phyloP scores from a whole-genome alignment of 2,797 vertebrate genomes.

The Gobio occitaniae region DNA sequence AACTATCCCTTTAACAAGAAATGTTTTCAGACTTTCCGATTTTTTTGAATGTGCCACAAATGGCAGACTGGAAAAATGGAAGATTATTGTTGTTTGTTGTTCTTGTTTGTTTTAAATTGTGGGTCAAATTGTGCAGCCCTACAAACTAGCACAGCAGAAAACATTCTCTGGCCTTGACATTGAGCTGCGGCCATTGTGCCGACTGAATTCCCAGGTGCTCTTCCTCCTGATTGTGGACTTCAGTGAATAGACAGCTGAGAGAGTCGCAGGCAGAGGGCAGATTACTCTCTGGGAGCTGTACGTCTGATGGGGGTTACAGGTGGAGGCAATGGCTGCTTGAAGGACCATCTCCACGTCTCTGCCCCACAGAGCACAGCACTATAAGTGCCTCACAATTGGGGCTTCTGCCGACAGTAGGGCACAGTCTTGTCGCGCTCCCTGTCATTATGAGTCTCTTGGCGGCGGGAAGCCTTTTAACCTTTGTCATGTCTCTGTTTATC shows the following conservation, averaged over 20 bases:
- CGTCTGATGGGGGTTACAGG: constrained; percentile 27
- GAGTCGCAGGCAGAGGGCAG: not conserved
- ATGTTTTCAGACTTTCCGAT: too few species aligned
- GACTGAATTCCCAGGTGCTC: not conserved
- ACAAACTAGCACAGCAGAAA: not conserved
- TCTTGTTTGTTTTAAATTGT: not conserved
- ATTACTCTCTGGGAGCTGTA: constrained; percentile 43
- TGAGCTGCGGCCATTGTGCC: constrained; percentile 6
- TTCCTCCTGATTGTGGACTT: constrained; percentile 3
- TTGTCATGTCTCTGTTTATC: constrained; percentile 38
- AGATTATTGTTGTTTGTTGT: not conserved
- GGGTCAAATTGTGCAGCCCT: not conserved
- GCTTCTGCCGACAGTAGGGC: not conserved
- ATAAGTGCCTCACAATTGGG: constrained; percentile 32
- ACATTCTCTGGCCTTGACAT: not conserved
- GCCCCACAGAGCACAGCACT: not conserved
- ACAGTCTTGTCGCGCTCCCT: not conserved
- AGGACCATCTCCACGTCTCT: constrained; percentile 37
- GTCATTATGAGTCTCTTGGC: constrained; percentile 30
- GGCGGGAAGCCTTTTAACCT: constrained; percentile 39
- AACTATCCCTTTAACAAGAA: too few species aligned
- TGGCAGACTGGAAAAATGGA: too few species aligned
- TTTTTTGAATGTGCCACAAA: too few species aligned
- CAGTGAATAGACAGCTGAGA: constrained; percentile 23
- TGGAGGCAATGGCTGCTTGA: constrained; percentile 28